phyloP scores from a whole-genome alignment of 2,113 vertebrate genomes.

The Mesoclemmys tuberculata region DNA sequence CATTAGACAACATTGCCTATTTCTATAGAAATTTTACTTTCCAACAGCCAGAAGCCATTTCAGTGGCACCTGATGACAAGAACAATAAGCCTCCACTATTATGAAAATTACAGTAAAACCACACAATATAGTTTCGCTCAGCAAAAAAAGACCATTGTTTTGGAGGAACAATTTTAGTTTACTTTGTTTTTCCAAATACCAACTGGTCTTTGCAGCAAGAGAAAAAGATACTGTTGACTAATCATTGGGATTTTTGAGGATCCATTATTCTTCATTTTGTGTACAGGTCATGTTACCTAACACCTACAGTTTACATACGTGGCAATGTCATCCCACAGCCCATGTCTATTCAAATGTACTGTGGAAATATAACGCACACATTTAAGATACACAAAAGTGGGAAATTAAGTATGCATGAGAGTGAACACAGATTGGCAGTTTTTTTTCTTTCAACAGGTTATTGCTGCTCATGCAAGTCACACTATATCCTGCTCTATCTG shows the following conservation, averaged over 20 bases:
- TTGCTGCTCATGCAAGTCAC: background rate
- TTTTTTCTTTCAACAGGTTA: background rate
- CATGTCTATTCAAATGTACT: background rate
- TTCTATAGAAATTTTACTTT: background rate
- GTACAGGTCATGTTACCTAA: rapidly evolving
- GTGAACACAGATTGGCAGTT: background rate
- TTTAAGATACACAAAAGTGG: background rate
- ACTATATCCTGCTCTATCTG: background rate
- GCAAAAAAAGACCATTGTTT: background rate
- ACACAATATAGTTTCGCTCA: background rate
- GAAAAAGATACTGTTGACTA: background rate
- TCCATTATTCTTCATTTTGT: background rate
- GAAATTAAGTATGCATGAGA: background rate
- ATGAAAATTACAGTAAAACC: background rate
- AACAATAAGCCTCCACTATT: background rate
- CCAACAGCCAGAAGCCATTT: background rate
- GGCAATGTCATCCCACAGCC: background rate
- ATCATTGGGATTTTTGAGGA: background rate
- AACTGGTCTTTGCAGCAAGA: background rate
- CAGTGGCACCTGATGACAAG: background rate
- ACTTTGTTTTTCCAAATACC: background rate
- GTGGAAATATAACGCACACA: background rate
- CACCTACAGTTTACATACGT: background rate
- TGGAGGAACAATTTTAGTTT: background rate
- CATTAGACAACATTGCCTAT: background rate